Percentiles rank a stretch among this genome's conserved stretches.
These are phyloP conservation scores for Ranitomeya variabilis DNA, from an alignment of 2,113 vertebrate species.

Conservation along the genomic window DNA sequence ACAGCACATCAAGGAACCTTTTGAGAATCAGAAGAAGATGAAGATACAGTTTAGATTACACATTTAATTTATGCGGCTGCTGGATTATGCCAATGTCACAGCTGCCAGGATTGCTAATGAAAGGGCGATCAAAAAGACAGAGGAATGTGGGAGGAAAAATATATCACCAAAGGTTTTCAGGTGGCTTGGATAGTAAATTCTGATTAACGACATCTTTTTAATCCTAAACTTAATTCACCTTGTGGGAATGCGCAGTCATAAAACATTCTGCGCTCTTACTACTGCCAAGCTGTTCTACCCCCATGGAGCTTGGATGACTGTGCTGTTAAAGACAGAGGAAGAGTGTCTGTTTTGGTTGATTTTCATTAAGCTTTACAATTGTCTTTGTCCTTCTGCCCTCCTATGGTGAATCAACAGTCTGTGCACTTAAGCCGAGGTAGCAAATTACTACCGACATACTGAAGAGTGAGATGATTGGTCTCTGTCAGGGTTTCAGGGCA, in stretches of 20 bases:
- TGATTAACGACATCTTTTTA: conserved; percentile 69
- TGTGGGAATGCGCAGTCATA: conserved; percentile 61
- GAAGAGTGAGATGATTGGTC: neutral
- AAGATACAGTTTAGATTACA: conserved; percentile 66
- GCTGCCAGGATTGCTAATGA: conserved; percentile 67
- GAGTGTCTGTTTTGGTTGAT: conserved; percentile 20
- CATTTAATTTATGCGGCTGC: conserved; percentile 62
- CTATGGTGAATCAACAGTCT: neutral
- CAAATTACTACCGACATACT: neutral
- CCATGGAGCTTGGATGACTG: neutral
- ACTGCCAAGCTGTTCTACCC: conserved; percentile 53
- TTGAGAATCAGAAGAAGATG: conserved; percentile 48
- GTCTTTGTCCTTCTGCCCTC: neutral
- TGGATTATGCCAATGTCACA: conserved; percentile 59
- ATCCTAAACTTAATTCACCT: conserved; percentile 70
- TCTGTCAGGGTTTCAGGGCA: neutral
- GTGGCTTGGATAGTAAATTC: conserved; percentile 67
- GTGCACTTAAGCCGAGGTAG: conserved; percentile 30
- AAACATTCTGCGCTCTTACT: conserved; percentile 53
- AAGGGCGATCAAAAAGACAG: conserved; percentile 65
- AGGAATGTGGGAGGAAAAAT: conserved; percentile 62
- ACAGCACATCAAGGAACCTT: conserved; percentile 31
- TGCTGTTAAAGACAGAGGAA: conserved; percentile 30
- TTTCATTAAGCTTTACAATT: conserved; percentile 33
- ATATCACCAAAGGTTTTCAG: conserved; percentile 66